Percentiles rank a stretch among this genome's conserved stretches.
Conservation (phyloP, 2,113 vertebrate genomes). For the Willisornis vidua region DNA sequence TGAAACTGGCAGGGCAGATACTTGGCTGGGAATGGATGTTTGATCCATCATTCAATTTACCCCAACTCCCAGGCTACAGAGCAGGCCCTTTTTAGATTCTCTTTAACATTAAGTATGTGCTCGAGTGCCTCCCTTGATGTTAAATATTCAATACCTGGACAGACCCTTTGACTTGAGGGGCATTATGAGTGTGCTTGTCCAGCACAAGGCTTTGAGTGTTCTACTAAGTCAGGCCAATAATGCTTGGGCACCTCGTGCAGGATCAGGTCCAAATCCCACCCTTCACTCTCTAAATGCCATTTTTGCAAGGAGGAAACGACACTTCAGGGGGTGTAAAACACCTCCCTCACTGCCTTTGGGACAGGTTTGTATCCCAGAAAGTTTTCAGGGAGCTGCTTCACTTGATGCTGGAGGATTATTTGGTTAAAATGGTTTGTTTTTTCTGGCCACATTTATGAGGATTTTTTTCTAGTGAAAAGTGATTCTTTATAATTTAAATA, state of each 20-base stretch:
- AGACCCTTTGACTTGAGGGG: neutral
- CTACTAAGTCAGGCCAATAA: neutral
- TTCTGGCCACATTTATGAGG: neutral
- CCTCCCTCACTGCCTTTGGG: neutral
- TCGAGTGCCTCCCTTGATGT: neutral
- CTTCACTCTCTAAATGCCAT: neutral
- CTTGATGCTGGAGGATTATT: neutral
- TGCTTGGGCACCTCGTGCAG: neutral
- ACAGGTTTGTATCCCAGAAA: neutral
- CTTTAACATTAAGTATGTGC: neutral
- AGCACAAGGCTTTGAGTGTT: neutral
- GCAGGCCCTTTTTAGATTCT: neutral
- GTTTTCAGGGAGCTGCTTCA: neutral
- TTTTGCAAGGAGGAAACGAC: neutral
- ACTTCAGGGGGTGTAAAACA: neutral
- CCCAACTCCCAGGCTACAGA: neutral
- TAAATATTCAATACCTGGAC: neutral
- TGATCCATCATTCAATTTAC: neutral
- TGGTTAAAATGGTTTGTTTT: neutral
- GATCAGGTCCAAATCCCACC: neutral
- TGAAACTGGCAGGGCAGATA: neutral
- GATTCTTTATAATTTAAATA: neutral
- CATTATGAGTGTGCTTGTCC: neutral
- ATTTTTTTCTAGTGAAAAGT: neutral
- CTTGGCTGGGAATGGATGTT: neutral